Conservation (phyloP, 1,140 invertebrate species). For the Drosophila nasuta region DNA sequence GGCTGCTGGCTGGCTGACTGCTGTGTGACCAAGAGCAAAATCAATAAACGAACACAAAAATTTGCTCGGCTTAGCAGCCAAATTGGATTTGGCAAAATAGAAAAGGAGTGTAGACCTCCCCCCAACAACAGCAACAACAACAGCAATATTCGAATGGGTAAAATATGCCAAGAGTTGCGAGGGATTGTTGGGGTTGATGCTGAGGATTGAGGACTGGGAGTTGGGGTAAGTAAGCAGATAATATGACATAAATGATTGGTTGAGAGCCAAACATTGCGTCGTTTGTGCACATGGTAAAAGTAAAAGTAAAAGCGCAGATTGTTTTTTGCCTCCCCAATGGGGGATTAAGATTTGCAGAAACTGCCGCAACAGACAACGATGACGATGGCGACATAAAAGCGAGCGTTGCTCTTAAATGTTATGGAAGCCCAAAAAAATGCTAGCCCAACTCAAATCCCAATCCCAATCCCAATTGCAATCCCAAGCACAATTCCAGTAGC, state of each 20-base stretch:
- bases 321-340: constrained; percentile 47
- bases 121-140: not conserved
- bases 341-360: constrained; percentile 61
- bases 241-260: constrained; percentile 58
- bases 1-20: not conserved
- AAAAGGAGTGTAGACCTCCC: constrained; percentile 9
- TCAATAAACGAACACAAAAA: constrained; percentile 62
- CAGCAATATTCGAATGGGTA: constrained; percentile 1
- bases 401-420: constrained; percentile 52
- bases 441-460: constrained; percentile 1
- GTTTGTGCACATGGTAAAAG: constrained; percentile 12
- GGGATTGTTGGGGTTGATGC: not conserved
- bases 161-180: not conserved
- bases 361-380: constrained; percentile 25
- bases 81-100: constrained; percentile 71
- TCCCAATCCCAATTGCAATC: not conserved
- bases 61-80: constrained; percentile 69
- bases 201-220: not conserved
- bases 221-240: constrained; percentile 66
- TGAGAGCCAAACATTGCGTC: constrained; percentile 3
- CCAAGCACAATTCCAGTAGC: too few species aligned
- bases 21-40: constrained; percentile 40
- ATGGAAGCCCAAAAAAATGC: constrained; percentile 27
- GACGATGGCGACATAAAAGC: constrained; percentile 59
- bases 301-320: constrained; percentile 59